phyloP scores from a whole-genome alignment of 2,888 invertebrate genomes.

The Phlogophora meticulosa region DNA sequence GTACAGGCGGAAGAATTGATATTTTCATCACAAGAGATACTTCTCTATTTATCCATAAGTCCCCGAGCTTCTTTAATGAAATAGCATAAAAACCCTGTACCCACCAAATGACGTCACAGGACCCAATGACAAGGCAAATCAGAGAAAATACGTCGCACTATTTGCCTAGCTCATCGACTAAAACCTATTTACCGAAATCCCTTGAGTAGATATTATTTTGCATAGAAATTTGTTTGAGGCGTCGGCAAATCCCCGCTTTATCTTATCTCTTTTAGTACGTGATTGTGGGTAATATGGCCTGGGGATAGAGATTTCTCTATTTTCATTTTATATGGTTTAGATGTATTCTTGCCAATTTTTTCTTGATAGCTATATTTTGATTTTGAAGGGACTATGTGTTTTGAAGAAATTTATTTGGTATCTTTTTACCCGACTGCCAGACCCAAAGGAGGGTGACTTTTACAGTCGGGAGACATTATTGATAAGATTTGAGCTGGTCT shows the following conservation, averaged over 20 bases:
- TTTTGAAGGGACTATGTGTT: not conserved
- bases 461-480: no score
- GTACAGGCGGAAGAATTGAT: not conserved
- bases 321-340: slow-evolving; percentile 22
- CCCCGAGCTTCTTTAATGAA: not conserved
- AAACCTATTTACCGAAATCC: slow-evolving; percentile 65
- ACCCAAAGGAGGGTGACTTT: no score
- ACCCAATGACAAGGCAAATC: slow-evolving; percentile 22
- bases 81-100: not conserved
- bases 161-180: slow-evolving; percentile 57
- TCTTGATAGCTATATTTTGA: not conserved
- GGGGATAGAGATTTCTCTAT: slow-evolving; percentile 37
- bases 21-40: not conserved
- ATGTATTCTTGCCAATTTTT: slow-evolving; percentile 1
- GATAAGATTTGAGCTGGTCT: no score
- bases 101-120: slow-evolving; percentile 6
- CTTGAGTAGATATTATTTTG: slow-evolving; percentile 64
- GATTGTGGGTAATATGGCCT: slow-evolving; percentile 58
- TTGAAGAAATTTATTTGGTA: not conserved
- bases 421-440: no score
- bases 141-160: slow-evolving; percentile 38
- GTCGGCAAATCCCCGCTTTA: slow-evolving; percentile 56
- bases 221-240: slow-evolving; percentile 66
- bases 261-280: slow-evolving; percentile 62
- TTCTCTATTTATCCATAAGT: not conserved